phyloP scores from a whole-genome alignment of 2,888 invertebrate genomes.

The Hirtodrosophila duncani region DNA sequence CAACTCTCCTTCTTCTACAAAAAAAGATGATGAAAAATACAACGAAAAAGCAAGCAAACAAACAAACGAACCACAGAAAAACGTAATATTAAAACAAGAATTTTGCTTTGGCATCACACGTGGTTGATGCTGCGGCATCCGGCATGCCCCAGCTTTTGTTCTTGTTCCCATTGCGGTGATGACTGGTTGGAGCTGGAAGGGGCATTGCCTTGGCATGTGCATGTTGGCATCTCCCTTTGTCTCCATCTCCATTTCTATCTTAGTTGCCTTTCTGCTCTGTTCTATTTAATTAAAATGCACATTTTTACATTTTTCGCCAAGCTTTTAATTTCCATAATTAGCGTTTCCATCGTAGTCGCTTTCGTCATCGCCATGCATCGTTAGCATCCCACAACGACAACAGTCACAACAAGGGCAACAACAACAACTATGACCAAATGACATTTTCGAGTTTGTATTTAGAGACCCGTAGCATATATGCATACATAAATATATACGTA shows the following conservation, averaged over 20 bases:
- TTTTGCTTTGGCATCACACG: conserved; percentile 46
- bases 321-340: conserved; percentile 72
- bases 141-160: conserved; percentile 39
- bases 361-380: conserved; percentile 12
- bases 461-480: conserved; percentile 44
- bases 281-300: conserved; percentile 70
- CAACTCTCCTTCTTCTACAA: too few relatives aligned
- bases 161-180: conserved; percentile 39
- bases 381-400: conserved; percentile 11
- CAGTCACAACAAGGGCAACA: conserved; percentile 4
- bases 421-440: conserved; percentile 35
- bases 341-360: conserved; percentile 49
- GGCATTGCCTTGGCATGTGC: conserved; percentile 5
- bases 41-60: neutral
- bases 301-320: conserved; percentile 64
- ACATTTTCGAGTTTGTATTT: conserved; percentile 39
- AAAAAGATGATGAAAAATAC: neutral
- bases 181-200: neutral
- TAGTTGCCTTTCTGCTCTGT: conserved; percentile 21
- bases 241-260: neutral
- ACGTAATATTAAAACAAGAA: conserved; percentile 39
- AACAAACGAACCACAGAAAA: conserved; percentile 17
- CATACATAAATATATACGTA: conserved; percentile 23
- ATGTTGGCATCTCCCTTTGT: too few relatives aligned
- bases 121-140: conserved; percentile 51